phyloP scores from a whole-genome alignment of 1,140 invertebrate genomes.

The Drosophila arawakana region DNA sequence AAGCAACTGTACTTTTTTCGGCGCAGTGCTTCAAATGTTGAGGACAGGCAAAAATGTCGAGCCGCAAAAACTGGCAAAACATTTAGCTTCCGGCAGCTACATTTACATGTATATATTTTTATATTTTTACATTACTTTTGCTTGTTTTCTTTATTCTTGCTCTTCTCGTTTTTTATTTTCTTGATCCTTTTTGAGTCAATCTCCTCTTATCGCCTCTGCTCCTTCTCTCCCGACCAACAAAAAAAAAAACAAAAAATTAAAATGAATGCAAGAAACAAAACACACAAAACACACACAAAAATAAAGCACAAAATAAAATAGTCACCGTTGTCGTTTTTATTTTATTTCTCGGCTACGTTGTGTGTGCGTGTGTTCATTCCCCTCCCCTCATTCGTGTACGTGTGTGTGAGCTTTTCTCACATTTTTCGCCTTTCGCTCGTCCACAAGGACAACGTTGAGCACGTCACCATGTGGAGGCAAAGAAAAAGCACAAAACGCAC shows the following conservation, averaged over 20 bases:
- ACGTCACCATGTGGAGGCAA: conserved; percentile 8
- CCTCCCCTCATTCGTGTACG: not conserved
- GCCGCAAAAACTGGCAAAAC: conserved; percentile 51
- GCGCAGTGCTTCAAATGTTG: not conserved
- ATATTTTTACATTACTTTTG: conserved; percentile 58
- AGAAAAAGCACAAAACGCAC: conserved; percentile 60
- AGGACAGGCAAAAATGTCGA: conserved; percentile 10
- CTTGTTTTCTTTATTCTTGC: conserved; percentile 19
- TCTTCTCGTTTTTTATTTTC: not conserved
- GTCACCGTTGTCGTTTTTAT: conserved; percentile 70
- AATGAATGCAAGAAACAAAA: too few species aligned
- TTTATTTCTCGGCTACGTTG: conserved; percentile 54
- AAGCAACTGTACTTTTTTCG: conserved; percentile 61
- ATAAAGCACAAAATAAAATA: conserved; percentile 28
- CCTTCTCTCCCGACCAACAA: not conserved
- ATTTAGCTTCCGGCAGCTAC: conserved; percentile 76
- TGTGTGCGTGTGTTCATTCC: conserved; percentile 11
- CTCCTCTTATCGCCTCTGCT: not conserved
- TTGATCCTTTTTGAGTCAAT: conserved; percentile 40
- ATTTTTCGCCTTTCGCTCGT: conserved; percentile 18
- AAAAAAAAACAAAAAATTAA: too few species aligned
- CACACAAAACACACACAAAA: conserved; percentile 27
- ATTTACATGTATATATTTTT: conserved; percentile 16
- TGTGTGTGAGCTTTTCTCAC: conserved; percentile 9
- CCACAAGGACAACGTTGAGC: conserved; percentile 23